These are phyloP conservation scores for Andrena flavipes DNA, from an alignment of 2,888 invertebrate species.

Conservation along the genomic window DNA sequence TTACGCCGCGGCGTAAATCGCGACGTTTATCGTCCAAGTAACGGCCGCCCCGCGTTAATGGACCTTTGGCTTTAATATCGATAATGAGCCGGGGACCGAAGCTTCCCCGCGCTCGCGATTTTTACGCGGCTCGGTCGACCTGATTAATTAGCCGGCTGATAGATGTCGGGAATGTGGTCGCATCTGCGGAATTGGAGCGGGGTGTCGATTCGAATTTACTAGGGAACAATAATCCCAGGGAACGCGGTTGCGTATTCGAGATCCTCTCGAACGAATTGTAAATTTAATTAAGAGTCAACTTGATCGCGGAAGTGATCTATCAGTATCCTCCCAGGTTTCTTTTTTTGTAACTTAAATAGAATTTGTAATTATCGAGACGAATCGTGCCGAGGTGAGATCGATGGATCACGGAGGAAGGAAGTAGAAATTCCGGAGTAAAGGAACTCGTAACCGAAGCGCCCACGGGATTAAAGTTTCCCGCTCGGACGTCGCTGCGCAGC, in stretches of 20 bases:
- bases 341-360: too few relatives aligned
- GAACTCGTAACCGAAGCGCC: neutral
- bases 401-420: too few relatives aligned
- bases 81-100: slow-evolving; percentile 13
- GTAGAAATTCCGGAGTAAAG: neutral
- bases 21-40: slow-evolving; percentile 23
- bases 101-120: neutral
- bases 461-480: slow-evolving; percentile 22
- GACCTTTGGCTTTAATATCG: slow-evolving; percentile 27
- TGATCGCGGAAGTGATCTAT: too few relatives aligned
- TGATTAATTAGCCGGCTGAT: slow-evolving; percentile 29
- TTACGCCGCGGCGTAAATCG: slow-evolving; percentile 13
- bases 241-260: too few relatives aligned
- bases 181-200: too few relatives aligned
- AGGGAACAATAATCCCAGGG: neutral
- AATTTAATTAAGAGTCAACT: too few relatives aligned
- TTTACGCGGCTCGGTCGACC: neutral
- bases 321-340: too few relatives aligned
- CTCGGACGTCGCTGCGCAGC: too few relatives aligned
- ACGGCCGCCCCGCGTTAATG: slow-evolving; percentile 22
- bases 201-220: neutral
- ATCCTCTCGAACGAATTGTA: too few relatives aligned
- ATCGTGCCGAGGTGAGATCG: too few relatives aligned
- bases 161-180: neutral
- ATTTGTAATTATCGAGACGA: too few relatives aligned